phyloP scores from a whole-genome alignment of 2,888 invertebrate genomes.

The Acanthosoma haemorrhoidale region DNA sequence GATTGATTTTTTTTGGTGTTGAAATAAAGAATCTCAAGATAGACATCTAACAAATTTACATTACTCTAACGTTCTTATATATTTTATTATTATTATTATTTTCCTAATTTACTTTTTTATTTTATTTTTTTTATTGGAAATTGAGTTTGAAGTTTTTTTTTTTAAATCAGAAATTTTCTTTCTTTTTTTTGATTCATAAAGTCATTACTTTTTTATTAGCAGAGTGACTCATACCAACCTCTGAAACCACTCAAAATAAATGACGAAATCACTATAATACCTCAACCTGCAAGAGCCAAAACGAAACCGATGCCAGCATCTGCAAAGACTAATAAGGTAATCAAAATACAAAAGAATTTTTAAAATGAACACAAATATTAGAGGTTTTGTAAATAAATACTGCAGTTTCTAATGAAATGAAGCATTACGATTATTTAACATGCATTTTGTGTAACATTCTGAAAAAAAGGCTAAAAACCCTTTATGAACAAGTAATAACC shows the following conservation, averaged over 20 bases:
- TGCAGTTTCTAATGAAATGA: background rate
- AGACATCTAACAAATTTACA: background rate
- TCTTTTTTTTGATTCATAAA: slow-evolving; percentile 21
- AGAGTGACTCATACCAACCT: slow-evolving; percentile 54
- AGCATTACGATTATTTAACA: background rate
- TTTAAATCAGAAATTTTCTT: background rate
- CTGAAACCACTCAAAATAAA: slow-evolving; percentile 79
- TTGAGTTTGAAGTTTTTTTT: slow-evolving; percentile 3
- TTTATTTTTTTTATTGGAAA: background rate
- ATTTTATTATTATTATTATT: background rate
- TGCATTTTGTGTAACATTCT: background rate
- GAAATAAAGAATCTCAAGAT: background rate
- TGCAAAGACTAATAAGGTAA: slow-evolving; percentile 29
- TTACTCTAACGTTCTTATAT: background rate
- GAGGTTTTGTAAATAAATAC: slow-evolving; percentile 9
- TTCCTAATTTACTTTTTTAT: background rate
- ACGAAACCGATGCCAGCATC: slow-evolving; percentile 35
- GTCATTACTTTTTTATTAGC: slow-evolving; percentile 34
- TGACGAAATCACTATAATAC: slow-evolving; percentile 84
- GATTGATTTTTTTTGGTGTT: too few relatives aligned
- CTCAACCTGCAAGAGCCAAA: slow-evolving; percentile 60
- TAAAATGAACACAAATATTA: background rate
- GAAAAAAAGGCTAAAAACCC: too few relatives aligned
- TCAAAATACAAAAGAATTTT: slow-evolving; percentile 5
- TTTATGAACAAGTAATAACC: too few relatives aligned